These are phyloP conservation scores for Orius laevigatus DNA, from an alignment of 1,140 invertebrate species.

Conservation along the genomic window DNA sequence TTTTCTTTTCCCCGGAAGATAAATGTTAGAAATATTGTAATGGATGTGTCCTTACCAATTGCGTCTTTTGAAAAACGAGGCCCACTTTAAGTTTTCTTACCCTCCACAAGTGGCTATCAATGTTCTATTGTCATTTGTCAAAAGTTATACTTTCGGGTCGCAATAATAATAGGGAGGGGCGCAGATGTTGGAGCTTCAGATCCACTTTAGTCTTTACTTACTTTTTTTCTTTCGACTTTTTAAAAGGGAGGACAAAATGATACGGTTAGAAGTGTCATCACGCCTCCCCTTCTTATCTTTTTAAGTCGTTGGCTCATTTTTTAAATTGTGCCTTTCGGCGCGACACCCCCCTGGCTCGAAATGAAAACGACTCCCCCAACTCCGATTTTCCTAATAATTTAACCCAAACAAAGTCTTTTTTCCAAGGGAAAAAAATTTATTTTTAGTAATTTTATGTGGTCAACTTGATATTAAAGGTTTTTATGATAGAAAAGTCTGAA, in stretches of 20 bases:
- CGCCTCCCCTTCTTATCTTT: conserved; percentile 1
- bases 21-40: too few species aligned
- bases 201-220: neutral
- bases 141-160: neutral
- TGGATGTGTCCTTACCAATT: too few species aligned
- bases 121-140: conserved; percentile 20
- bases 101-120: conserved; percentile 7
- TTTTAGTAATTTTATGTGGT: too few species aligned
- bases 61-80: conserved; percentile 5
- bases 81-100: neutral
- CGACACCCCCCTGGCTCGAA: too few species aligned
- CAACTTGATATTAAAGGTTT: neutral
- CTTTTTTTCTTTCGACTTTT: neutral
- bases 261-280: too few species aligned
- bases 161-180: conserved; percentile 13
- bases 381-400: too few species aligned
- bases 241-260: neutral
- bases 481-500: neutral
- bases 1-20: too few species aligned
- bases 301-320: conserved; percentile 2
- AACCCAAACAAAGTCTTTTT: too few species aligned
- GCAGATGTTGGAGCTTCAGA: conserved; percentile 8
- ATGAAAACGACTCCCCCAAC: too few species aligned
- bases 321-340: too few species aligned
- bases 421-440: too few species aligned